Evolutionary conservation across 2,113 vertebrate species (phyloP).

Genomic region (Chascanopsetta lugubris): DNA sequence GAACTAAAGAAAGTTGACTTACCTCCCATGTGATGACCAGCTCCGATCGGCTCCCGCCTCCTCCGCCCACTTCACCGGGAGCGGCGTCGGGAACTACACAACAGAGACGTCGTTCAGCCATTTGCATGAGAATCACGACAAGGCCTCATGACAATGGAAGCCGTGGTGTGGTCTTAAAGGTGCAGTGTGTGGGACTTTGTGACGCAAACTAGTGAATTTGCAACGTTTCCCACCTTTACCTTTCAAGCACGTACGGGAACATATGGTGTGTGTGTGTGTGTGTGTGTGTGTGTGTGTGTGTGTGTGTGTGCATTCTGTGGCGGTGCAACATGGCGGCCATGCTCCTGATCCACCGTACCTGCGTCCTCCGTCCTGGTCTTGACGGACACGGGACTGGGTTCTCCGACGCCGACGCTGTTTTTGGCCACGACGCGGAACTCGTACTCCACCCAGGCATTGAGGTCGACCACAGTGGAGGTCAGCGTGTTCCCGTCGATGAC

Average conservation of each 20-base stretch:
- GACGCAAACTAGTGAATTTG: too few species aligned
- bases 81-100: constrained; percentile 89
- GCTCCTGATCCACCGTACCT: constrained; percentile 81
- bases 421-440: constrained; percentile 91
- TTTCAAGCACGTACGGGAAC: too few species aligned
- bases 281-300: too few species aligned
- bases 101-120: constrained; percentile 47
- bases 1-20: constrained; percentile 84
- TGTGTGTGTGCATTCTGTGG: too few species aligned
- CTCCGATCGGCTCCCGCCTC: constrained; percentile 93
- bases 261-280: too few species aligned
- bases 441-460: constrained; percentile 95
- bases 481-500: constrained; percentile 85
- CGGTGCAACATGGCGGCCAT: too few species aligned
- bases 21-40: constrained; percentile 98
- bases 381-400: constrained; percentile 91
- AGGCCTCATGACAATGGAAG: not conserved
- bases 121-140: constrained; percentile 16
- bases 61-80: constrained; percentile 91
- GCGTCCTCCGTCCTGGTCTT: constrained; percentile 94
- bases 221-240: too few species aligned
- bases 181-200: too few species aligned
- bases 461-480: constrained; percentile 89
- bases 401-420: constrained; percentile 92
- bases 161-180: too few species aligned